These are phyloP conservation scores for Platycercus adscitus DNA, from an alignment of 2,113 vertebrate species.

Conservation along the genomic window DNA sequence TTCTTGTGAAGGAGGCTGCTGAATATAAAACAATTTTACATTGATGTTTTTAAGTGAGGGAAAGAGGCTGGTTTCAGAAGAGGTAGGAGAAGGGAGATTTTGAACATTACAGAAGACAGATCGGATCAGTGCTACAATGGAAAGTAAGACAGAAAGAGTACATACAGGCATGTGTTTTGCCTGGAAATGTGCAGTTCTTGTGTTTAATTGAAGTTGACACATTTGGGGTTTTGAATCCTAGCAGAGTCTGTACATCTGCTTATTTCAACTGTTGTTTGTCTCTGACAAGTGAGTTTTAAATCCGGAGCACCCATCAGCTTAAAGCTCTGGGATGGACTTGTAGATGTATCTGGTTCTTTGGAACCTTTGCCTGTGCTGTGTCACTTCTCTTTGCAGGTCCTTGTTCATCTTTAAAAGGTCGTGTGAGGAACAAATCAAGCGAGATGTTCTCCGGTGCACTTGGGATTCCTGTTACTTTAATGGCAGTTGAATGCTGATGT, in stretches of 20 bases:
- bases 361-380: rapidly evolving
- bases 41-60: neutral
- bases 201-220: slow-evolving; percentile 20
- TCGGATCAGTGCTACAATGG: neutral
- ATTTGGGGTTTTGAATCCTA: slow-evolving; percentile 41
- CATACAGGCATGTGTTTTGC: neutral
- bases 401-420: neutral
- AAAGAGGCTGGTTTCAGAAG: neutral
- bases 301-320: rapidly evolving
- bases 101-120: neutral
- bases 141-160: neutral
- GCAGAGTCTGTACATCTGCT: slow-evolving; percentile 34
- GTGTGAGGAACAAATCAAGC: neutral
- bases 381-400: neutral
- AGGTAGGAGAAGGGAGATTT: neutral
- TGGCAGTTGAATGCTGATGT: neutral
- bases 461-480: neutral
- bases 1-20: neutral
- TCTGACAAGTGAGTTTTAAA: neutral
- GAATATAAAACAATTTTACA: neutral
- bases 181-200: slow-evolving; percentile 43
- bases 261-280: slow-evolving; percentile 24
- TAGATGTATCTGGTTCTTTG: neutral
- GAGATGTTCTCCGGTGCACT: rapidly evolving
- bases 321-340: neutral